phyloP scores from a whole-genome alignment of 2,888 invertebrate genomes.

The Leucoma salicis region DNA sequence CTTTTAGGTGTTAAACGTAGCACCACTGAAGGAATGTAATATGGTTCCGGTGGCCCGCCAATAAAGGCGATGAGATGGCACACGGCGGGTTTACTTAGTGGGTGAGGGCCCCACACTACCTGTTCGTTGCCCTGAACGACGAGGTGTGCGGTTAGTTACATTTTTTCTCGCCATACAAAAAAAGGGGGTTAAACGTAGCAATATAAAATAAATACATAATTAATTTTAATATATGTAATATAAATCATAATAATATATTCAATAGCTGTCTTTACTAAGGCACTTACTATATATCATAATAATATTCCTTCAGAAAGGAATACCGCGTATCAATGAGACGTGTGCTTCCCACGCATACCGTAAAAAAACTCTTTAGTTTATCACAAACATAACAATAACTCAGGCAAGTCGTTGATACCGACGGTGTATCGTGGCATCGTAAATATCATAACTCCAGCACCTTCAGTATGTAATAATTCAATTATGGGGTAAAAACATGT shows the following conservation, averaged over 20 bases:
- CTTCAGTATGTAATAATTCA: constrained; percentile 67
- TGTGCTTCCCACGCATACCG: constrained; percentile 22
- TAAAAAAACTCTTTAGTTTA: constrained; percentile 37
- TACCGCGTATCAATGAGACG: constrained; percentile 19
- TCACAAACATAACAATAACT: constrained; percentile 40
- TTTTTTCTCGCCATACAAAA: too few species aligned
- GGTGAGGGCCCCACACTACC: too few species aligned
- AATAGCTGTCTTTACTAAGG: constrained; percentile 10
- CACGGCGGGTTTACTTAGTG: too few species aligned
- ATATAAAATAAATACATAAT: too few species aligned
- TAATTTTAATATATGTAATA: too few species aligned
- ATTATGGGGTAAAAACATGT: constrained; percentile 66
- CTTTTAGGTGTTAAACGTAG: too few species aligned
- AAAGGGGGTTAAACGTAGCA: too few species aligned
- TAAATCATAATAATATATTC: constrained; percentile 5
- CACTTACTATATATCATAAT: constrained; percentile 16
- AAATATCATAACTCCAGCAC: constrained; percentile 51
- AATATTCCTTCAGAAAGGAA: constrained; percentile 23
- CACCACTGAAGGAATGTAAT: too few species aligned
- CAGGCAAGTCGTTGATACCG: constrained; percentile 31
- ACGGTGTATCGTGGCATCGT: constrained; percentile 38
- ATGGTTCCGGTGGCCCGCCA: too few species aligned
- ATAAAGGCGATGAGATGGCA: too few species aligned
- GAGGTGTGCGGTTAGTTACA: too few species aligned
- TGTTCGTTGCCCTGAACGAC: too few species aligned